Conservation (phyloP, 2,797 vertebrate species). For the Myoxocephalus aenaeus region DNA sequence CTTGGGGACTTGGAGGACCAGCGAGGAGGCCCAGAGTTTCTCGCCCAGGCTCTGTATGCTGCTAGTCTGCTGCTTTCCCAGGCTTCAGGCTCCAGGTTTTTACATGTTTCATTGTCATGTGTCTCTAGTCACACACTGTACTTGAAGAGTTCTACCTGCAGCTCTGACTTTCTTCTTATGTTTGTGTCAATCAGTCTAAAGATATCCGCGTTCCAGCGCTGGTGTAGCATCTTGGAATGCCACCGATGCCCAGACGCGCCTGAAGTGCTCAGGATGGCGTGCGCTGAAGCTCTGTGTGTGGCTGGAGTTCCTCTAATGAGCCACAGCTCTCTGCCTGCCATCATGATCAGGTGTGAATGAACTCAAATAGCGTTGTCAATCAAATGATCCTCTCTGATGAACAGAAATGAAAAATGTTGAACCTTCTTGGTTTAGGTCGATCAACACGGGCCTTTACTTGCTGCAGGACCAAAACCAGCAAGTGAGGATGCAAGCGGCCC, state of each 20-base stretch:
- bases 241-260: slow-evolving; percentile 69
- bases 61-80: slow-evolving; percentile 84
- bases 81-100: slow-evolving; percentile 66
- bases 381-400: neutral
- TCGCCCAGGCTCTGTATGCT: slow-evolving; percentile 78
- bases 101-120: neutral
- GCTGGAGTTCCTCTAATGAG: slow-evolving; percentile 75
- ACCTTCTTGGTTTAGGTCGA: slow-evolving; percentile 77
- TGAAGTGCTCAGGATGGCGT: slow-evolving; percentile 85
- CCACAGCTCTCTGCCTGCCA: neutral
- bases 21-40: slow-evolving; percentile 82
- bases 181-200: slow-evolving; percentile 61
- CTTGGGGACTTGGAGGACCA: slow-evolving; percentile 81
- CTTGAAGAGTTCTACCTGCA: neutral
- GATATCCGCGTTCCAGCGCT: slow-evolving; percentile 66
- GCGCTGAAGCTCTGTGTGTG: slow-evolving; percentile 81
- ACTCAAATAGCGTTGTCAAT: neutral
- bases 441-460: slow-evolving; percentile 83
- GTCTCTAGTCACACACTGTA: neutral
- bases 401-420: neutral
- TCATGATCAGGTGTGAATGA: slow-evolving; percentile 80
- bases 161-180: slow-evolving; percentile 29
- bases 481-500: slow-evolving; percentile 83
- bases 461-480: slow-evolving; percentile 89
- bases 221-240: slow-evolving; percentile 82